Conservation (phyloP, 1,140 invertebrate species). For the Trypoxylus dichotomus region DNA sequence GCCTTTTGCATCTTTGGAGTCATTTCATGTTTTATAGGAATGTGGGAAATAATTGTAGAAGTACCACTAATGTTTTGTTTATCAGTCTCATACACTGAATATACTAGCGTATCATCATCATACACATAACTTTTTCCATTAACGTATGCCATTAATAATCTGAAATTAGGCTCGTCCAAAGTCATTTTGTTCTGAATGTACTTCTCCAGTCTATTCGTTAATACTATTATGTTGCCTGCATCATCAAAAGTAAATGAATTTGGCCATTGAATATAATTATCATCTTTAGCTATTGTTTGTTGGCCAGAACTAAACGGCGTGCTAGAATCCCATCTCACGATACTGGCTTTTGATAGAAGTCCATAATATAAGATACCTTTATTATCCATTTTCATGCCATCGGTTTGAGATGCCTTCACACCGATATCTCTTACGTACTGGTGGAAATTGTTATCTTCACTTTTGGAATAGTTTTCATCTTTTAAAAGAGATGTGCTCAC, state of each 20-base stretch:
- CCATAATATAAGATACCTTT: slow-evolving; percentile 68
- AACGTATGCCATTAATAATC: slow-evolving; percentile 50
- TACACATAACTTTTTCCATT: slow-evolving; percentile 67
- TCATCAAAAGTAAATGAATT: slow-evolving; percentile 69
- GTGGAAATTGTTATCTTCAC: slow-evolving; percentile 36
- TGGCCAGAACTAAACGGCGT: slow-evolving; percentile 50
- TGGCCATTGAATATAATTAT: slow-evolving; percentile 70
- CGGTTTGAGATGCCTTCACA: slow-evolving; percentile 64
- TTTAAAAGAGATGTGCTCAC: slow-evolving; percentile 62
- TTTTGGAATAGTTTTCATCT: slow-evolving; percentile 52
- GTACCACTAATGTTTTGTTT: neutral
- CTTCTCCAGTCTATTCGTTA: slow-evolving; percentile 67
- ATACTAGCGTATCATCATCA: slow-evolving; percentile 37
- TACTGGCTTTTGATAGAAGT: slow-evolving; percentile 64
- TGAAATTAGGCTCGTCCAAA: slow-evolving; percentile 49
- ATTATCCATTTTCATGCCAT: slow-evolving; percentile 73
- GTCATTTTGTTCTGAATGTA: slow-evolving; percentile 51
- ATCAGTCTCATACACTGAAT: slow-evolving; percentile 3
- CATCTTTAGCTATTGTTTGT: slow-evolving; percentile 66
- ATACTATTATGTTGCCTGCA: slow-evolving; percentile 64
- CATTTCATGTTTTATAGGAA: neutral
- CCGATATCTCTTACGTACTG: slow-evolving; percentile 61
- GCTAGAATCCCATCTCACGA: slow-evolving; percentile 67
- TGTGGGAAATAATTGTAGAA: neutral
- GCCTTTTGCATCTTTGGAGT: neutral